Conservation (phyloP, 2,113 vertebrate species). For the Leucoraja erinaceus region DNA sequence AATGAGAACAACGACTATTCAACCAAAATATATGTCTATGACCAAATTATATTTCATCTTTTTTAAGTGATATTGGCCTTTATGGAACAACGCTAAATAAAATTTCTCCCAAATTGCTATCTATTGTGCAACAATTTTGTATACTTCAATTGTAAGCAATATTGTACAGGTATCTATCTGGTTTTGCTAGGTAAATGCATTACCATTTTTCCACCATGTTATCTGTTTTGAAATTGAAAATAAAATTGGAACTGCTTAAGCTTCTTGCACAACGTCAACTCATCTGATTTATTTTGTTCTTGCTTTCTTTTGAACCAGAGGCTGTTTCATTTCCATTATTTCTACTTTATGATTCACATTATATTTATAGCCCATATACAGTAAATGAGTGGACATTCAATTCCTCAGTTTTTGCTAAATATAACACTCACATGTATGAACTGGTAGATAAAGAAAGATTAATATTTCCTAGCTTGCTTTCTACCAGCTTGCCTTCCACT, state of each 20-base stretch:
- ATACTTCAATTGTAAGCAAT: not conserved
- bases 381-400: not conserved
- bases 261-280: not conserved
- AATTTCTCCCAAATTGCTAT: not conserved
- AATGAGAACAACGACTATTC: not conserved
- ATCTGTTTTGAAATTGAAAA: slow-evolving; percentile 1
- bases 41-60: not conserved
- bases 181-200: not conserved
- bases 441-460: not conserved
- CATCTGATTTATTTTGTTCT: not conserved
- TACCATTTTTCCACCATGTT: not conserved
- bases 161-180: not conserved
- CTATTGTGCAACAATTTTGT: not conserved
- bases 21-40: not conserved
- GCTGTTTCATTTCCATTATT: not conserved
- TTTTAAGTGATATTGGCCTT: not conserved
- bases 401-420: not conserved
- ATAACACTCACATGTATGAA: not conserved
- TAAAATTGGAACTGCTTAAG: not conserved
- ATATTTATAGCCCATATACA: not conserved
- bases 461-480: not conserved
- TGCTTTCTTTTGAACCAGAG: not conserved
- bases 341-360: not conserved
- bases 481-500: not conserved
- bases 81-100: not conserved